Evolutionary conservation across 2,113 vertebrate genomes (phyloP), one percentile per base, ranked within the genome.

Genomic region (Girardinichthys multiradiatus): DNA sequence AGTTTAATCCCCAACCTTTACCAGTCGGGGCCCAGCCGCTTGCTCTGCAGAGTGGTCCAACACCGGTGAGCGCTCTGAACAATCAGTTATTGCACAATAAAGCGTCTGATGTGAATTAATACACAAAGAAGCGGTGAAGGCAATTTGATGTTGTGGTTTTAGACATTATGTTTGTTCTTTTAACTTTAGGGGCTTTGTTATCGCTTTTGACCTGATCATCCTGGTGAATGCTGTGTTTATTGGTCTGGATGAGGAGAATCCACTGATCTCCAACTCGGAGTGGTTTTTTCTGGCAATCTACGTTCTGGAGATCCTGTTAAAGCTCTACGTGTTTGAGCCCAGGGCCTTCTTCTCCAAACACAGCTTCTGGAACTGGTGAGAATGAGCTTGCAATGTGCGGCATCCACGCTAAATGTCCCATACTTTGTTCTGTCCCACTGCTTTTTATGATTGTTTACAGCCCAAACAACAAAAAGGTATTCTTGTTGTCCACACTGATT

Each of bases 321-420:
- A 99, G 81, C 89, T 98, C n/a, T 99, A 97, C 84, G 95, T 95
- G 0, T 95, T 95, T 0, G 97, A 99, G 74, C 97, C 97, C 0
- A 89, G 94, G 17, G 84, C 87, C 0, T 98, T 97, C 79, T 98
- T 97, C 45, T 93, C 94, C 83, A 94, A 77, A 71, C 95, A 94
- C 77, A 94, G 94, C 80, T 98, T 98, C 92, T 98, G 97, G 97
- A 99, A 99, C 92, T 98, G 97, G 97, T 98, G 81, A 94, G 93
- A 26, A 15, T 4, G 0, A 29, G 33, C 24, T 3, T 3, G 19
- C 4, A 13, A 2, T 33, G 1, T 17, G 1, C 27, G 27, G 24
- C 26, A 9, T n/a, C 15, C 24, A 15, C 33, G 39, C 7, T 7
- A n/a, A 37, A 51, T 12, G 15, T 19, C n/a, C 4, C 26, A 3